phyloP scores from a whole-genome alignment of 2,888 invertebrate species.

The Rotaria macrura region DNA sequence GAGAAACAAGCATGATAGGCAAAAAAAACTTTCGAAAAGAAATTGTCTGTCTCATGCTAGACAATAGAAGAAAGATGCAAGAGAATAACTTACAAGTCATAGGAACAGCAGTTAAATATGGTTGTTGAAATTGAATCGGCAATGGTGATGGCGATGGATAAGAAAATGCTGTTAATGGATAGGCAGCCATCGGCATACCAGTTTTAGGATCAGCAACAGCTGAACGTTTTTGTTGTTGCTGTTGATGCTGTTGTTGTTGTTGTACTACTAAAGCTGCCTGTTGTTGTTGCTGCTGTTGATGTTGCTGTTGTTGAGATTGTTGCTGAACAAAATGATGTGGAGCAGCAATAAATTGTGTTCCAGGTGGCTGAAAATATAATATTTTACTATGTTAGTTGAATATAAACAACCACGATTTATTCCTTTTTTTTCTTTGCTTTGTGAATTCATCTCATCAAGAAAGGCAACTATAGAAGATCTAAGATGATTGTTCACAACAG shows the following conservation, averaged over 20 bases:
- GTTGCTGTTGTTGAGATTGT: not conserved
- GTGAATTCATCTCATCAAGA: too few species aligned
- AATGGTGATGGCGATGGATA: conserved; percentile 10
- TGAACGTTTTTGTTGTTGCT: conserved; percentile 23
- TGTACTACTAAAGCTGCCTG: not conserved
- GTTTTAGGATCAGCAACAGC: conserved; percentile 32
- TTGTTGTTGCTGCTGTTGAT: not conserved
- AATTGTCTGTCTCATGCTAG: not conserved
- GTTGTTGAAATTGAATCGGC: conserved; percentile 4
- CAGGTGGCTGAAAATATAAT: not conserved
- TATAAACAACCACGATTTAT: not conserved
- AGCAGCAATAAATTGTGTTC: conserved; percentile 5
- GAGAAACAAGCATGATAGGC: not conserved
- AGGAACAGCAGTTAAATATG: conserved; percentile 15
- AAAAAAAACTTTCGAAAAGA: not conserved
- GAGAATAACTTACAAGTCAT: not conserved
- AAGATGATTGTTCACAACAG: too few species aligned
- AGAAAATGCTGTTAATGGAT: conserved; percentile 18
- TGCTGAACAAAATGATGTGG: not conserved
- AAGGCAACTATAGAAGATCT: too few species aligned
- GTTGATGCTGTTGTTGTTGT: not conserved
- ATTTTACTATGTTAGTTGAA: not conserved
- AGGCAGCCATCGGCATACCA: conserved; percentile 26
- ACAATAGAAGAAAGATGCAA: not conserved
- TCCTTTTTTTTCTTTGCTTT: not conserved